Conservation (phyloP, 2,797 vertebrate species). For the Acanthurus lineatus region DNA sequence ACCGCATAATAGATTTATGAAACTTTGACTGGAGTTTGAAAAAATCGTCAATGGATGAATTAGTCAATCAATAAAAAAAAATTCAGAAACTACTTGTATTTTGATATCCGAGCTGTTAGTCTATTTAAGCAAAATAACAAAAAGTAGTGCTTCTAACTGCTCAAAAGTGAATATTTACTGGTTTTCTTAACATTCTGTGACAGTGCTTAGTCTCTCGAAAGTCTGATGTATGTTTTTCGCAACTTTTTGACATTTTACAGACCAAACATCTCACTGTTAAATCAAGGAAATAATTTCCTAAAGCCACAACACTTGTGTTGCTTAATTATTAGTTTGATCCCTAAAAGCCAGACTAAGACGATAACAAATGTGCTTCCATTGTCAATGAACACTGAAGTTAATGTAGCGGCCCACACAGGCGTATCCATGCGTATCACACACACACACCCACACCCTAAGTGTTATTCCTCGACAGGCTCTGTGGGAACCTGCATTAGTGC, state of each 20-base stretch:
- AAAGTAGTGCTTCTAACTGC: no score
- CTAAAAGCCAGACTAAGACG: conserved; percentile 28
- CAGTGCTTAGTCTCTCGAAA: background rate
- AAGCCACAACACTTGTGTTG: background rate
- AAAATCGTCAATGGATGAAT: no score
- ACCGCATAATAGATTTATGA: background rate
- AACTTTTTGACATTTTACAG: background rate
- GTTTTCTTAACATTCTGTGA: no score
- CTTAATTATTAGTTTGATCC: conserved; percentile 31
- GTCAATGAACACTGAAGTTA: conserved; percentile 50
- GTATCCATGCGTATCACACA: conserved; percentile 31
- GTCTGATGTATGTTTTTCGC: background rate
- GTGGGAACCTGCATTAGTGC: conserved; percentile 76
- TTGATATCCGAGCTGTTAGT: no score
- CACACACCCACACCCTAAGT: conserved; percentile 38
- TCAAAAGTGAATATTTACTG: no score
- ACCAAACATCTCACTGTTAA: background rate
- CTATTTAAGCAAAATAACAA: no score
- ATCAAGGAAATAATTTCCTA: background rate
- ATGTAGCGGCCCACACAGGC: conserved; percentile 49
- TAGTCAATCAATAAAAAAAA: background rate
- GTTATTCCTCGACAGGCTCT: conserved; percentile 73
- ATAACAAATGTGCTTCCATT: conserved; percentile 54
- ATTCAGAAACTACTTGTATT: no score
- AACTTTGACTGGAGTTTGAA: background rate